phyloP scores from a whole-genome alignment of 2,888 invertebrate species.

The Aleiodes leptofemur region DNA sequence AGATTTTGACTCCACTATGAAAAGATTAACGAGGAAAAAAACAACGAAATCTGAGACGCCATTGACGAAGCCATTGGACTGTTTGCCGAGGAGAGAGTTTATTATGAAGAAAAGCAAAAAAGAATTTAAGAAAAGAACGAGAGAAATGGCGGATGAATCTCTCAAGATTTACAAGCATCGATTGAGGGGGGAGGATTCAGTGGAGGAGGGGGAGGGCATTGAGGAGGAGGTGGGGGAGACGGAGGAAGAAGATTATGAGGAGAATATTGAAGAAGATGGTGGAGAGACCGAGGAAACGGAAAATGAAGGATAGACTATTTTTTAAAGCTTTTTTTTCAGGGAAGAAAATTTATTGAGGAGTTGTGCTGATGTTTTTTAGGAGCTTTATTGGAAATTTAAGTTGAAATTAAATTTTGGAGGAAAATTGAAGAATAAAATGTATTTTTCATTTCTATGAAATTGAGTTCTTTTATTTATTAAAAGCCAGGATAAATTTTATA shows the following conservation, averaged over 20 bases:
- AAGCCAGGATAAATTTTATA: too few relatives aligned
- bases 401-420: too few relatives aligned
- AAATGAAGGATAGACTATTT: constrained; percentile 1
- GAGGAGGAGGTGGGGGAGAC: neutral
- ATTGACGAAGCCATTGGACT: constrained; percentile 54
- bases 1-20: constrained; percentile 37
- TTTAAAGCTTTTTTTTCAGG: too few relatives aligned
- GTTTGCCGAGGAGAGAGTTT: constrained; percentile 54
- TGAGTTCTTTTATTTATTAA: too few relatives aligned
- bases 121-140: constrained; percentile 54
- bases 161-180: constrained; percentile 60
- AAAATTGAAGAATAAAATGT: too few relatives aligned
- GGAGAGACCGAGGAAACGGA: constrained; percentile 1
- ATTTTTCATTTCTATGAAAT: too few relatives aligned
- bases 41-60: constrained; percentile 37
- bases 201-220: neutral
- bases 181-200: constrained; percentile 36
- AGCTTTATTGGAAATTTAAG: too few relatives aligned
- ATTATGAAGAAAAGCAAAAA: constrained; percentile 55
- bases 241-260: neutral
- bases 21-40: constrained; percentile 46
- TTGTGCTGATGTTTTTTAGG: too few relatives aligned
- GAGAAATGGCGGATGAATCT: constrained; percentile 58
- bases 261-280: constrained; percentile 6
- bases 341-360: too few relatives aligned